A percentile compares a stretch with the other conserved stretches of the same genome.
Evolutionary conservation across 1,140 invertebrate species (phyloP).

Genomic region (Leptopilina boulardi): DNA sequence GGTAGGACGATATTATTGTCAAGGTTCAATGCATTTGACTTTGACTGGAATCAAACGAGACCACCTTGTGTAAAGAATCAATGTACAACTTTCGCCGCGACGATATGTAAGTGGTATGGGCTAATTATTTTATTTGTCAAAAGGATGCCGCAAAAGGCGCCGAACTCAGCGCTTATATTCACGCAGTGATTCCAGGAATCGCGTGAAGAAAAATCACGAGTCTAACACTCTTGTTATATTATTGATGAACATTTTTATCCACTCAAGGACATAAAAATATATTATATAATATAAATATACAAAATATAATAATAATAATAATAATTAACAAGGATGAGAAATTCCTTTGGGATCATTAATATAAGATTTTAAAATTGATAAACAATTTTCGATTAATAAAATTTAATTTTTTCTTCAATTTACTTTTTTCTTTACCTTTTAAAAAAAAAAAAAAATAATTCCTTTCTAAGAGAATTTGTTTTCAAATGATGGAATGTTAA

Average conservation of each 20-base stretch:
- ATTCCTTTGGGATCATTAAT: too few relatives aligned
- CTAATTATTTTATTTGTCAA: conserved; percentile 56
- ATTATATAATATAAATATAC: not conserved
- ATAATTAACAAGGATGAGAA: too few relatives aligned
- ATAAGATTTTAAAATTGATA: too few relatives aligned
- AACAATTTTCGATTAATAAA: too few relatives aligned
- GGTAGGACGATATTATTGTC: conserved; percentile 58
- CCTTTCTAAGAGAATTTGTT: too few relatives aligned
- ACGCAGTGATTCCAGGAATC: conserved; percentile 48
- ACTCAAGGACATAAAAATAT: not conserved
- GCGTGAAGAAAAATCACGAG: conserved; percentile 22
- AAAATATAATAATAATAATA: too few relatives aligned
- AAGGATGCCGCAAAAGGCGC: conserved; percentile 45
- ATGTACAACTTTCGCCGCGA: conserved; percentile 45
- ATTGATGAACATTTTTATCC: not conserved
- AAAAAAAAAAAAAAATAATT: too few relatives aligned
- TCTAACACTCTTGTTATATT: conserved; percentile 7
- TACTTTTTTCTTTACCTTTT: too few relatives aligned
- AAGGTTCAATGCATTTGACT: conserved; percentile 63
- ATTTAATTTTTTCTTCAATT: too few relatives aligned
- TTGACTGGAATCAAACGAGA: conserved; percentile 53
- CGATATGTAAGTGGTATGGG: conserved; percentile 49
- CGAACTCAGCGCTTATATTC: conserved; percentile 25
- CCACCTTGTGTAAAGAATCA: conserved; percentile 62
- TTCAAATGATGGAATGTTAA: too few relatives aligned